Base-by-base conservation (phyloP, 2,113 vertebrate genomes). In the Sitta europaea region DNA sequence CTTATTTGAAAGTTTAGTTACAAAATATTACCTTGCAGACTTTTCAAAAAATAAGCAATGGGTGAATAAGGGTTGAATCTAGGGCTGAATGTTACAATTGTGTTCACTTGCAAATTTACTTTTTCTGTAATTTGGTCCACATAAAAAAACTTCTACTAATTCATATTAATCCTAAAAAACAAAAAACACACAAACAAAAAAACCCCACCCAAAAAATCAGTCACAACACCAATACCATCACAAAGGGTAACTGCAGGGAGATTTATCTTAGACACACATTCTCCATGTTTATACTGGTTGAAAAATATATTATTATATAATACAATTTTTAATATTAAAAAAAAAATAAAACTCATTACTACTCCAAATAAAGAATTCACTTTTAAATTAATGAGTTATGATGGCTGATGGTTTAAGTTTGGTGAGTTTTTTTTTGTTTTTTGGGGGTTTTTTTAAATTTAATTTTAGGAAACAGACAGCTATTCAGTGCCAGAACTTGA, bases 401-500 rank as follows among this genome's bases (percentile, higher is more conserved):
- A 16, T n/a, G 1, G 1, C n/a, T n/a, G n/a, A n/a, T n/a, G n/a
- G n/a, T n/a, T n/a, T n/a, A n/a, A n/a, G n/a, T 27, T 66, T 74
- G 7, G 15, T 45, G 65, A 6, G 12, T 33, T 51, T 22, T 7
- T 67, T 8, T 12, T 9, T 8, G 25, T 17, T 38, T 8, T 16
- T 18, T 6, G n/a, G n/a, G n/a, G n/a, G 2, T 9, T 4, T 5
- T 45, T 21, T 6, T 28, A n/a, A n/a, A n/a, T 54, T 33, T 6
- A 17, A 10, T 35, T n/a, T 33, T 33, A 18, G 16, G 14, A 86
- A 79, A 5, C 42, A 74, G 8, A 25, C 25, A 87, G 19, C 15
- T 66, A 40, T 68, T 80, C 31, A 48, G 55, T 68, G 28, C 14
- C 23, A 71, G 38, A 59, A 57, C 31, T 71, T 79, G 25, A 59